Conservation (phyloP, 2,797 vertebrate genomes). For the Anableps anableps region DNA sequence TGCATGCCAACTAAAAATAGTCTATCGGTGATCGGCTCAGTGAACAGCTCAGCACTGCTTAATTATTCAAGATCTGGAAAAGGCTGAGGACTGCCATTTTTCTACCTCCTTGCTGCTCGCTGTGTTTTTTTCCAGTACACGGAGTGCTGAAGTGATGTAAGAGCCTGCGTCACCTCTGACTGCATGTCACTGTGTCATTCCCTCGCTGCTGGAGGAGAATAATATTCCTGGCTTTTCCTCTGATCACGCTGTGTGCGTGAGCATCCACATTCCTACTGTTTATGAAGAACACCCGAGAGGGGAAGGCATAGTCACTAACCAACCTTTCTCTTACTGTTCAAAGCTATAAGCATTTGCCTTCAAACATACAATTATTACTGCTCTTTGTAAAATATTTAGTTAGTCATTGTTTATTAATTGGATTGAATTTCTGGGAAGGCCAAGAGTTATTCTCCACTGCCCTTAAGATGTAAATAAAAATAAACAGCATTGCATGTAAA, state of each 20-base stretch:
- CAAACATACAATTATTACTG: not conserved
- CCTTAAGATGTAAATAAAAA: not conserved
- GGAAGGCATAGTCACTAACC: slow-evolving; percentile 41
- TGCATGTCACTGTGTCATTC: slow-evolving; percentile 73
- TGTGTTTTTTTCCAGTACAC: slow-evolving; percentile 55
- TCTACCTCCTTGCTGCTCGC: slow-evolving; percentile 2
- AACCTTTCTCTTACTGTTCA: slow-evolving; percentile 1
- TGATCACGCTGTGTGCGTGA: slow-evolving; percentile 25
- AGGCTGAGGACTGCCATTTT: slow-evolving; percentile 60
- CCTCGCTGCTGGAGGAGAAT: slow-evolving; percentile 41
- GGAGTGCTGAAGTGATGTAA: slow-evolving; percentile 50
- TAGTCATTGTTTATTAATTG: not conserved
- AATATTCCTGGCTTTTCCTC: slow-evolving; percentile 52
- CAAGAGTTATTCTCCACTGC: not conserved
- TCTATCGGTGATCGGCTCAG: slow-evolving; percentile 64
- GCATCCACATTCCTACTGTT: slow-evolving; percentile 12
- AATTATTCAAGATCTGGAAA: slow-evolving; percentile 81
- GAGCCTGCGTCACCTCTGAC: slow-evolving; percentile 63
- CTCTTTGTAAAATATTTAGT: slow-evolving; percentile 19
- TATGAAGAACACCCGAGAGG: slow-evolving; percentile 51
- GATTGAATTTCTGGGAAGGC: not conserved
- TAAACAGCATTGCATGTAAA: too few relatives aligned
- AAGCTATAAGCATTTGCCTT: not conserved
- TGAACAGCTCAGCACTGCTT: slow-evolving; percentile 73
- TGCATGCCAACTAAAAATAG: slow-evolving; percentile 72